Conservation (phyloP, 64 coral and sea anemone species). For the Orbicella faveolata region DNA sequence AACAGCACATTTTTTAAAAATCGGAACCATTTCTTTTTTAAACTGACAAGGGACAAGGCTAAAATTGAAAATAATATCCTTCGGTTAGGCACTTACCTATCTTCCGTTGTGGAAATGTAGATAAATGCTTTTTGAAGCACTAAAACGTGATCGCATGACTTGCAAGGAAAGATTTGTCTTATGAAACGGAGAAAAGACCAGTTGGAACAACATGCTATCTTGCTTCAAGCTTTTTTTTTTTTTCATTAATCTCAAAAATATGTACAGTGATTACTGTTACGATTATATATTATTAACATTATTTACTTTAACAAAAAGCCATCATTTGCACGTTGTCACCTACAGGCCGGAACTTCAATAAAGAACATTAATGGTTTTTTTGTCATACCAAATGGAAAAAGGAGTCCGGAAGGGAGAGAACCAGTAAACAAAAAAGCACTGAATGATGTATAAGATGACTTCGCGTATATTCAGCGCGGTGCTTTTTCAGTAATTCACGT, state of each 20-base stretch:
- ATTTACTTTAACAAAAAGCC: neutral
- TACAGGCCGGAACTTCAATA: slow-evolving; percentile 6
- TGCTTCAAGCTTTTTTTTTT: neutral
- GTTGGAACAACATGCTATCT: neutral
- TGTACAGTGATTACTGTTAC: neutral
- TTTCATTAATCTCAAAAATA: neutral
- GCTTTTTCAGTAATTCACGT: neutral
- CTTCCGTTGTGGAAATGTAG: no score
- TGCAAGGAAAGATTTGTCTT: neutral
- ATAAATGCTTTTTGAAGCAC: no score
- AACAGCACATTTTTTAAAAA: no score
- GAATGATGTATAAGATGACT: neutral
- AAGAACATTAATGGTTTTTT: neutral
- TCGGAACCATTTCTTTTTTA: no score
- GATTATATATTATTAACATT: slow-evolving; percentile 1
- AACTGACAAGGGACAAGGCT: no score
- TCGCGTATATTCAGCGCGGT: neutral
- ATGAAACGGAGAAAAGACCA: neutral
- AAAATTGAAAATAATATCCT: no score
- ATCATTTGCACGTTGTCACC: neutral
- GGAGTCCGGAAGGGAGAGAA: neutral
- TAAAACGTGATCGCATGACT: no score
- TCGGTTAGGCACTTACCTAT: no score
- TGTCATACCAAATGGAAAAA: neutral
- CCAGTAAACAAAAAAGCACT: neutral